Base-by-base conservation (phyloP, 2,888 invertebrate genomes). In the Drosophila eohydei region DNA sequence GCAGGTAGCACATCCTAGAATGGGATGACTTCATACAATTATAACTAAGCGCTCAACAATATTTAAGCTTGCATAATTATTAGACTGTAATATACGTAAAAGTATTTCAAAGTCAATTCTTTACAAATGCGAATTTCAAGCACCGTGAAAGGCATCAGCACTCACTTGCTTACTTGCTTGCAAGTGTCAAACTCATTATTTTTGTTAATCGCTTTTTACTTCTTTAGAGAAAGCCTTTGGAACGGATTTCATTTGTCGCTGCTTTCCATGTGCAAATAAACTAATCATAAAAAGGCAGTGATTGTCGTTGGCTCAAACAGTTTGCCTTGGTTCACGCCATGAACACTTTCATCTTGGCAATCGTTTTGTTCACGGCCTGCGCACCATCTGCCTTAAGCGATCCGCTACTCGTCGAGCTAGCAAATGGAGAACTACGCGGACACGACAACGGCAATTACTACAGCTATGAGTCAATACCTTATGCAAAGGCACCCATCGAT, bases 381-480 rank as follows among this genome's bases (percentile, higher is more conserved):
- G 12, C 28, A 8, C 0, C 36, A 26, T 9, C 8, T 32, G 28
- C 34, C 12, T 3, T 4, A 4, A 36, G 52, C 3, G 71, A 81
- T 70, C 71, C 71, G 0, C 52, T 88, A 21, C 62, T 90, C 6
- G 76, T 90, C 16, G 59, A 86, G 41, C 59, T 90, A 16, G 63
- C 81, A 0, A 81, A 88, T 69, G 92, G 92, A 4, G 79, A 81
- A 56, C 56, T 92, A 26, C 79, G 80, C 2, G 92, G 92, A 5
- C 81, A 74, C 8, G 78, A 89, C 54, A 70, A 74, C 16, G 82
- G 81, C 0, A 84, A 91, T 0, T 95, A 93, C 77, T 94, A 94
- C 9, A 94, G 95, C 44, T 96, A 95, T 80, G 93, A 94, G 80
- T 95, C 96, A 0, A 93, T 96, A 54, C 96, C 96, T 0, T 96